These are phyloP conservation scores for Spea multiplicata DNA, from an alignment of 2,113 vertebrate genomes.

Conservation along the genomic window DNA sequence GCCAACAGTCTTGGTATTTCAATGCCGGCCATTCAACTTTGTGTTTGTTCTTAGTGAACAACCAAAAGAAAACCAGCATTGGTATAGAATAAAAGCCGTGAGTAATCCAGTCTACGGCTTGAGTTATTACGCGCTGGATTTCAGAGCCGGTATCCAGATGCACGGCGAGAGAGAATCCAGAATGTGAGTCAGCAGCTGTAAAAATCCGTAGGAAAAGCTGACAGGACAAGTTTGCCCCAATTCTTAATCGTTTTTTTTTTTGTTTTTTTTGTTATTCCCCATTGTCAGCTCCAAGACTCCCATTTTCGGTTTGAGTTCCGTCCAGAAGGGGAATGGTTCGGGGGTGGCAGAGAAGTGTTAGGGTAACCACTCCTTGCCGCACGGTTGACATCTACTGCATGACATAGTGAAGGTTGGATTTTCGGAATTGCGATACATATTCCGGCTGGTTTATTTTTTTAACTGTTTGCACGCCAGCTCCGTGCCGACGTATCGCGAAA, in stretches of 20 bases:
- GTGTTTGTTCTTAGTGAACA: too few relatives aligned
- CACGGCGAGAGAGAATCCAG: slow-evolving; percentile 65
- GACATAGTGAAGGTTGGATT: background rate
- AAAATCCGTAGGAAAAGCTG: slow-evolving; percentile 51
- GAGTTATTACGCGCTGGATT: slow-evolving; percentile 68
- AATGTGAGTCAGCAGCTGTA: slow-evolving; percentile 73
- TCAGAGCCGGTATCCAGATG: slow-evolving; percentile 69
- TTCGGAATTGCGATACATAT: slow-evolving; percentile 54
- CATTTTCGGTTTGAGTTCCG: slow-evolving; percentile 64
- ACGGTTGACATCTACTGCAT: background rate
- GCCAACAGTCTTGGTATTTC: too few relatives aligned
- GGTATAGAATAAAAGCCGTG: slow-evolving; percentile 47
- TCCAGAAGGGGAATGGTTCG: slow-evolving; percentile 57
- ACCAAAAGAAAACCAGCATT: too few relatives aligned
- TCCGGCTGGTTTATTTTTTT: slow-evolving; percentile 52
- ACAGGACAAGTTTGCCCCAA: slow-evolving; percentile 64
- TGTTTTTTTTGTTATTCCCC: slow-evolving; percentile 65
- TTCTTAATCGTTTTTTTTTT: slow-evolving; percentile 53
- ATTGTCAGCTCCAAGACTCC: slow-evolving; percentile 67
- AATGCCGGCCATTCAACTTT: too few relatives aligned
- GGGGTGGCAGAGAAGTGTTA: background rate
- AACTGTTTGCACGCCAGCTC: too few relatives aligned
- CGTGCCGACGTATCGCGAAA: too few relatives aligned
- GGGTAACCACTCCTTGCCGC: background rate
- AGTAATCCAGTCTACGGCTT: slow-evolving; percentile 59